These are phyloP conservation scores for Gymnoscopelus microlampas DNA, from an alignment of 2,797 vertebrate genomes.

Conservation along the genomic window DNA sequence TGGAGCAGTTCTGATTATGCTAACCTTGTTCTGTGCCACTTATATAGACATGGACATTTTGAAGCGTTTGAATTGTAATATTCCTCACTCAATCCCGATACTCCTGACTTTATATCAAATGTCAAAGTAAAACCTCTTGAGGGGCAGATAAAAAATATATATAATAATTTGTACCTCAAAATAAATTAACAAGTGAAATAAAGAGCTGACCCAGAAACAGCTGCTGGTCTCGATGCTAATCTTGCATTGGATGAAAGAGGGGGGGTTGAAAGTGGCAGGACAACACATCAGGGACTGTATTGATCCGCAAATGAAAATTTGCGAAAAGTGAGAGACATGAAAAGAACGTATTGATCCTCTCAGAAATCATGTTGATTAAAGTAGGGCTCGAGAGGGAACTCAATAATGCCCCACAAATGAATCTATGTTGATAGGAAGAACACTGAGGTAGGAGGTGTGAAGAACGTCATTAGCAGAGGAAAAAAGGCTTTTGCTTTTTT, in stretches of 20 bases:
- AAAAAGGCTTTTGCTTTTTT: conserved; percentile 15
- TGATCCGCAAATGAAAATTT: conserved; percentile 66
- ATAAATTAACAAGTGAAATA: conserved; percentile 42
- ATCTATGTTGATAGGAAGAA: conserved; percentile 62
- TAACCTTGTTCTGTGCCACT: not conserved
- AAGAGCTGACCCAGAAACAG: conserved; percentile 37
- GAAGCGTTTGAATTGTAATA: conserved; percentile 17
- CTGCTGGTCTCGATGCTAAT: conserved; percentile 54
- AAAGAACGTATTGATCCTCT: conserved; percentile 79
- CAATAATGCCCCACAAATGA: conserved; percentile 63
- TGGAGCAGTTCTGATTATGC: conserved; percentile 24
- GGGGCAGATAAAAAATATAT: conserved; percentile 8
- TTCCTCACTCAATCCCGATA: conserved; percentile 10
- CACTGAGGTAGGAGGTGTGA: conserved; percentile 6
- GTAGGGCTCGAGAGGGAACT: conserved; percentile 48
- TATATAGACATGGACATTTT: not conserved
- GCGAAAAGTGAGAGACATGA: conserved; percentile 77
- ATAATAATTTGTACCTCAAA: conserved; percentile 20
- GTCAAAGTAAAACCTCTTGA: not conserved
- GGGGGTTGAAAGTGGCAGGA: conserved; percentile 31
- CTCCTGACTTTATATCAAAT: not conserved
- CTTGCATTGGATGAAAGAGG: conserved; percentile 12
- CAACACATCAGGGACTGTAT: conserved; percentile 66
- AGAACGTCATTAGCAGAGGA: conserved; percentile 18
- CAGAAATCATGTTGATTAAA: conserved; percentile 77